Evolutionary conservation across 2,797 vertebrate species (phyloP).

Genomic region (Fundulus diaphanus): DNA sequence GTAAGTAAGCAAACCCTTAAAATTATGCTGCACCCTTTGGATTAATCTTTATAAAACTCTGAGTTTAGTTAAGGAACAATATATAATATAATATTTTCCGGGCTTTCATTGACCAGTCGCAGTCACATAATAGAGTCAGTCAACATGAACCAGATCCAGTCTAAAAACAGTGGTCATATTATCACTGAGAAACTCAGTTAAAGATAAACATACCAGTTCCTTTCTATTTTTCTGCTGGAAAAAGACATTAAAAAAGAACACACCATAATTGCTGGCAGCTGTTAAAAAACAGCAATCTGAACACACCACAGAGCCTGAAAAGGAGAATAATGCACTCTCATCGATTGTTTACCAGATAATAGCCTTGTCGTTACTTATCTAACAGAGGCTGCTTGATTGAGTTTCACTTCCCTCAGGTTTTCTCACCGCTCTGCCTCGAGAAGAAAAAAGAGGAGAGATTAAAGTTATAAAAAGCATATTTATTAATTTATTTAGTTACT

Average conservation of each 20-base stretch:
- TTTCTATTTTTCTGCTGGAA: slow-evolving; percentile 33
- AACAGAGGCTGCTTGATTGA: slow-evolving; percentile 67
- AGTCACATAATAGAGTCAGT: slow-evolving; percentile 7
- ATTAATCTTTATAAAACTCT: too few species aligned
- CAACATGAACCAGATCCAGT: slow-evolving; percentile 9
- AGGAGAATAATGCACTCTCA: slow-evolving; percentile 53
- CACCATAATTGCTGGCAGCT: slow-evolving; percentile 41
- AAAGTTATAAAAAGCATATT: slow-evolving; percentile 33
- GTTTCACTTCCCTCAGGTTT: slow-evolving; percentile 79
- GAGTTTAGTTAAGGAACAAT: not conserved
- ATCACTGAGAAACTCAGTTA: slow-evolving; percentile 27
- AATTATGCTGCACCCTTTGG: slow-evolving; percentile 5
- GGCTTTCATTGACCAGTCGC: not conserved
- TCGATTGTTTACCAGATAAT: slow-evolving; percentile 72
- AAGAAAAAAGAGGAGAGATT: slow-evolving; percentile 16
- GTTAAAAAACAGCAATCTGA: slow-evolving; percentile 48
- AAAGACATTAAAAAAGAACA: slow-evolving; percentile 49
- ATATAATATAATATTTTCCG: not conserved
- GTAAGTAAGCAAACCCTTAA: not conserved
- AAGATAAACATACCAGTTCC: slow-evolving; percentile 37
- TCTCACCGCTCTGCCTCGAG: slow-evolving; percentile 33
- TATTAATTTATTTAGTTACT: slow-evolving; percentile 66
- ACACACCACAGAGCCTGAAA: slow-evolving; percentile 31
- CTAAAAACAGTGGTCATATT: slow-evolving; percentile 26
- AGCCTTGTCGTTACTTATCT: slow-evolving; percentile 53